Evolutionary conservation across 2,888 invertebrate genomes (phyloP).

Genomic region (Drosophila monieri): DNA sequence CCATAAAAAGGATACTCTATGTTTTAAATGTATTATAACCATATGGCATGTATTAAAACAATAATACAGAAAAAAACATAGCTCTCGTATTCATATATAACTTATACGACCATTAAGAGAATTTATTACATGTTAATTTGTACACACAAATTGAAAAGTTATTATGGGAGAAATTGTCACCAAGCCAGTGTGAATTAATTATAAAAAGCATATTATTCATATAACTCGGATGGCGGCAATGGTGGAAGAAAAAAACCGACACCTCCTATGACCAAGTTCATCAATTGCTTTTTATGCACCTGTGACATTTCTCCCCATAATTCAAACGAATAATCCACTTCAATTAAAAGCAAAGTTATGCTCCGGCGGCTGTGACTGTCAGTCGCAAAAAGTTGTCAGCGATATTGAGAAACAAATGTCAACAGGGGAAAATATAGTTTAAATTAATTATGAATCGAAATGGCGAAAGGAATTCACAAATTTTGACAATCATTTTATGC

Average conservation of each 20-base stretch:
- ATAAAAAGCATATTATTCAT: constrained; percentile 9
- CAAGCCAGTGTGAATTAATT: constrained; percentile 23
- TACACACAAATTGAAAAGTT: constrained; percentile 38
- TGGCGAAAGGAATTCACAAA: constrained; percentile 20
- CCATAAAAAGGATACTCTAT: not conserved
- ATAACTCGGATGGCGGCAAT: not conserved
- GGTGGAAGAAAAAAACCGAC: constrained; percentile 4
- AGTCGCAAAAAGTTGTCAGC: constrained; percentile 32
- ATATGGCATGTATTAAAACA: constrained; percentile 22
- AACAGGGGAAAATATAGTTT: constrained; percentile 22
- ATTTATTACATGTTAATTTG: constrained; percentile 45
- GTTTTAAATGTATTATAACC: constrained; percentile 24
- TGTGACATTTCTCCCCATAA: constrained; percentile 20
- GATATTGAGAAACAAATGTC: constrained; percentile 38
- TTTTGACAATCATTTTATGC: constrained; percentile 44
- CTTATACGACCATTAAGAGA: constrained; percentile 20
- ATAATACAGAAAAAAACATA: not conserved
- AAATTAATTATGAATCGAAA: constrained; percentile 41
- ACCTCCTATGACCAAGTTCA: constrained; percentile 29
- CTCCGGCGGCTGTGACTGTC: constrained; percentile 34
- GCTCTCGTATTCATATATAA: constrained; percentile 9
- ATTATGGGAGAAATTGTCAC: constrained; percentile 19
- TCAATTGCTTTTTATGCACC: constrained; percentile 30
- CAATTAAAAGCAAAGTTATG: constrained; percentile 40
- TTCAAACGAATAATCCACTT: constrained; percentile 39